phyloP scores from a whole-genome alignment of 1,140 invertebrate species.

The Drosophila busckii region DNA sequence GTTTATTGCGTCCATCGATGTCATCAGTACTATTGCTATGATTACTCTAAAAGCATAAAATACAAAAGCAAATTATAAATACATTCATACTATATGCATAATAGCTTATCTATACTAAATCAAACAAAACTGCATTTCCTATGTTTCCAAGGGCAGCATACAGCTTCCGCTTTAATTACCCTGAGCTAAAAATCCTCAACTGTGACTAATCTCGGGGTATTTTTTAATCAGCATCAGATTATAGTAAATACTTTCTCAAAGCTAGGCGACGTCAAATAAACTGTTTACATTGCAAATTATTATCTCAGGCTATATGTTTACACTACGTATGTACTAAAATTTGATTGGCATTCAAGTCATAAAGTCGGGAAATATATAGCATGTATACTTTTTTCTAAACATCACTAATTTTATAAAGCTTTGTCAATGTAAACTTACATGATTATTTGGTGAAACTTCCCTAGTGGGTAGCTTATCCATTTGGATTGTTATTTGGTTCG shows the following conservation, averaged over 20 bases:
- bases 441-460: slow-evolving; percentile 26
- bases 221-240: slow-evolving; percentile 5
- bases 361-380: slow-evolving; percentile 1
- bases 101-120: too few species aligned
- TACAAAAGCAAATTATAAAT: neutral
- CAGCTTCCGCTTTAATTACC: too few species aligned
- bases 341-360: slow-evolving; percentile 6
- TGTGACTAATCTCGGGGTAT: slow-evolving; percentile 29
- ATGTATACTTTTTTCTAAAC: neutral
- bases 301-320: slow-evolving; percentile 11
- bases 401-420: neutral
- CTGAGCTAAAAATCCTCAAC: too few species aligned
- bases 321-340: slow-evolving; percentile 3
- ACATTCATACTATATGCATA: slow-evolving; percentile 10
- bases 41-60: slow-evolving; percentile 38
- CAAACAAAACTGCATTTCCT: neutral
- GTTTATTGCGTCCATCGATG: slow-evolving; percentile 22
- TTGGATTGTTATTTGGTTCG: slow-evolving; percentile 42
- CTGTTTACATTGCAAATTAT: slow-evolving; percentile 29
- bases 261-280: too few species aligned
- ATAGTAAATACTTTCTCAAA: slow-evolving; percentile 12
- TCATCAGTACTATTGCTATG: slow-evolving; percentile 34
- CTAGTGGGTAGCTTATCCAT: slow-evolving; percentile 36
- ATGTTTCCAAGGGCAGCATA: slow-evolving; percentile 1
- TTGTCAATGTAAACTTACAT: slow-evolving; percentile 37